A percentile compares a stretch with the other conserved stretches of the same genome.
phyloP scores from a whole-genome alignment of 92 coral and sea anemone genomes.

The Umimayanthus chanpuru region DNA sequence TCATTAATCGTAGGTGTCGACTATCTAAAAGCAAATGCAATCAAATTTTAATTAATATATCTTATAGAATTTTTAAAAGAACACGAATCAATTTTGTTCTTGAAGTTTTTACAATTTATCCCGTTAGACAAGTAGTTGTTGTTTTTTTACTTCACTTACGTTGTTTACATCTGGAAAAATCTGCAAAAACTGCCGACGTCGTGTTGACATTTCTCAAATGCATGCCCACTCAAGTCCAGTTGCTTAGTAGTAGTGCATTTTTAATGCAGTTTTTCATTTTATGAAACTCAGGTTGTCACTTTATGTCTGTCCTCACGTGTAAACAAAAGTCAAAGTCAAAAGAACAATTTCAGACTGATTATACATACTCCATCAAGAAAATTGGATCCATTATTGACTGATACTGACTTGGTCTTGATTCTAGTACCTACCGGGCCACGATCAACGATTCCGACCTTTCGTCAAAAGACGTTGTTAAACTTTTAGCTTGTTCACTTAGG shows the following conservation, averaged over 20 bases:
- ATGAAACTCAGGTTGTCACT: not conserved
- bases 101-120: not conserved
- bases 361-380: not conserved
- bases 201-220: constrained; percentile 6
- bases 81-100: not conserved
- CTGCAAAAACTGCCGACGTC: not conserved
- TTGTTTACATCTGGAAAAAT: not conserved
- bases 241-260: not conserved
- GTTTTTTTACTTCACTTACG: not conserved
- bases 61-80: not conserved
- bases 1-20: not conserved
- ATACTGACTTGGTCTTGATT: not conserved
- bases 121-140: not conserved
- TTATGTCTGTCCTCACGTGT: not conserved
- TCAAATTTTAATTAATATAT: no score
- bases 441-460: not conserved
- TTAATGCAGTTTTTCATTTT: not conserved
- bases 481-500: not conserved
- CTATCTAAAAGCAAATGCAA: not conserved
- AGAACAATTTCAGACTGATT: not conserved
- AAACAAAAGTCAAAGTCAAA: constrained; percentile 12
- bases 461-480: not conserved
- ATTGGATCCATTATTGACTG: not conserved
- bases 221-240: not conserved
- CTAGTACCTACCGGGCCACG: not conserved